phyloP scores from a whole-genome alignment of 2,113 vertebrate species.

The Misgurnus mizolepis region DNA sequence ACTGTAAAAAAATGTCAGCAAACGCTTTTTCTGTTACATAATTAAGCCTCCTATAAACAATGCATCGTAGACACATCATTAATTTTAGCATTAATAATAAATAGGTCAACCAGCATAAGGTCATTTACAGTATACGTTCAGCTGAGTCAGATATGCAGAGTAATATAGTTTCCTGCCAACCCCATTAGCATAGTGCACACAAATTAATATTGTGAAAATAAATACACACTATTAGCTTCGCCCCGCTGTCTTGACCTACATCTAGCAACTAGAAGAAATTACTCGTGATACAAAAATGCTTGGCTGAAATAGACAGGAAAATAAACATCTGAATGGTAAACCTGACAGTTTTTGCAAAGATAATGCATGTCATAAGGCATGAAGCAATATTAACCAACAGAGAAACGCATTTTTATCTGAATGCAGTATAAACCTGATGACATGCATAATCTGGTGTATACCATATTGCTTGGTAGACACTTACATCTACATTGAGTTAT shows the following conservation, averaged over 20 bases:
- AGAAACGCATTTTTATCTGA: no score
- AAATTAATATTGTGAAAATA: constrained; percentile 10
- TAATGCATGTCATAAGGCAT: background rate
- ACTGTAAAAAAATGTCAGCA: constrained; percentile 5
- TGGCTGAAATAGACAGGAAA: background rate
- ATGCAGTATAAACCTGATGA: background rate
- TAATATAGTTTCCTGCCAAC: background rate
- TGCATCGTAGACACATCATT: background rate
- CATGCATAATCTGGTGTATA: background rate
- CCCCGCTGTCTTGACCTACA: background rate
- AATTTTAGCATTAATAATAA: constrained; percentile 32
- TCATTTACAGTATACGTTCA: background rate
- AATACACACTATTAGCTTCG: background rate
- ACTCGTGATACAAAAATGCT: background rate
- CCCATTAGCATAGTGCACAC: constrained; percentile 11
- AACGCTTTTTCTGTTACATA: constrained; percentile 6
- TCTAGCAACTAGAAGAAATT: background rate
- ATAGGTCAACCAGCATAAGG: constrained; percentile 11
- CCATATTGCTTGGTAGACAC: background rate
- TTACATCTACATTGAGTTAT: background rate
- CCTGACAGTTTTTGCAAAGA: background rate
- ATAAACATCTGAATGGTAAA: background rate
- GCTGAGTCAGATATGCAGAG: constrained; percentile 6
- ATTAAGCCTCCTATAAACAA: constrained; percentile 6
- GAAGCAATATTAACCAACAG: no score